Base-by-base conservation (phyloP, 37 sponge, comb jelly and placozoan species). In the Cliona cf. orientalis region DNA sequence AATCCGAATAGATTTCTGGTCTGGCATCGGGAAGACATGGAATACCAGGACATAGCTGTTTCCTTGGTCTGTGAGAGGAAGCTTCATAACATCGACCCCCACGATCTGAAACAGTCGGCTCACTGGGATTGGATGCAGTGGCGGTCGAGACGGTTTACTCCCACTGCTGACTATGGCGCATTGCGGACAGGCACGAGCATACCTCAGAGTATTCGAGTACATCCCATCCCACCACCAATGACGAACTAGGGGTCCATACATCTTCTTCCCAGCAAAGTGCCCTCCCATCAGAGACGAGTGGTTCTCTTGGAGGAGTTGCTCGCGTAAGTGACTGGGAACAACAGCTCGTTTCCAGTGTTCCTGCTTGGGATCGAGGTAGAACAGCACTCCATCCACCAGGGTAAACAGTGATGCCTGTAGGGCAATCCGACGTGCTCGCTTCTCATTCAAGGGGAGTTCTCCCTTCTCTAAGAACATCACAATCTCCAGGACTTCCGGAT, bases 191-290 rank as follows among this genome's bases (percentile, higher is more conserved):
- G 28, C 19, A 2, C 40, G 21, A 66, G 71, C 72, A 64, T 49
- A 74, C 1, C 42, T 31, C 0, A 80, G 9, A 7, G 42, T 59
- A 65, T 86, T 87, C 31, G 61, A 21, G 45, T 45, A 86, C 87
- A 91, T 82, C 3, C 80, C 49, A 5, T 81, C 46, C 92, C 92
- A 91, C 87, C 87, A 91, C 74, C 83, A 82, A 14, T 23, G 2
- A 23, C 36, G 32, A 5, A 37, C 0, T 1, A 91, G 19, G 7
- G 84, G 37, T 29, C 55, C 28, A 43, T 71, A 86, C 34, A 86
- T 25, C 7, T 68, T 40, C 19, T 46, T 59, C 2, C 87, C 87
- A 41, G 92, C 75, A 49, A 91, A 87, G 58, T 91, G 92, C 0
- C 84, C 92, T 32, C 64, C 45, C 67, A 82, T 71, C 1, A 44